phyloP scores from a whole-genome alignment of 2,888 invertebrate genomes.

The Diadegma fenestrale region DNA sequence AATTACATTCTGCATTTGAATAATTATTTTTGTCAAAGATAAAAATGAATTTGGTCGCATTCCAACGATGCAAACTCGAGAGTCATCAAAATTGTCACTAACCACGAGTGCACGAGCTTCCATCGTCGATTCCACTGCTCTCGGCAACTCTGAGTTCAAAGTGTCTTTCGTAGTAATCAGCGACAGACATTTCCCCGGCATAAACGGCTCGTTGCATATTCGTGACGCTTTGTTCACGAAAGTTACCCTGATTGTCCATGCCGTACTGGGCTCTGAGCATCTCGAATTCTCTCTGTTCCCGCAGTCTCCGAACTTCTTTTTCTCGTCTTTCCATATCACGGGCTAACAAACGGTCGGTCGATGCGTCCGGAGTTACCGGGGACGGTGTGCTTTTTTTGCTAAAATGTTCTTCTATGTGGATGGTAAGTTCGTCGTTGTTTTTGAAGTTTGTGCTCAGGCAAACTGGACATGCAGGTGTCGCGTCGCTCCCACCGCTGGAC shows the following conservation, averaged over 20 bases:
- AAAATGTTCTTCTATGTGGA: slow-evolving; percentile 94
- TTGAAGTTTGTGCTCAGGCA: slow-evolving; percentile 84
- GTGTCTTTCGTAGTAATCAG: slow-evolving; percentile 94
- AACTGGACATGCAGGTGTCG: slow-evolving; percentile 84
- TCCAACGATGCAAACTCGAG: too few species aligned
- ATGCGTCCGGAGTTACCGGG: slow-evolving; percentile 84
- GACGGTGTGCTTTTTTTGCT: slow-evolving; percentile 84
- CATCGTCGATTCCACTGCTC: slow-evolving; percentile 92
- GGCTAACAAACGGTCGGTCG: slow-evolving; percentile 86
- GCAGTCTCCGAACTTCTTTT: slow-evolving; percentile 89
- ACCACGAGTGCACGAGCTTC: slow-evolving; percentile 93
- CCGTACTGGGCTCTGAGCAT: slow-evolving; percentile 93
- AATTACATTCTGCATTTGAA: too few species aligned
- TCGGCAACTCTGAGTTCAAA: slow-evolving; percentile 91
- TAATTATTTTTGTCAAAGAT: too few species aligned
- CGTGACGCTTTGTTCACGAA: slow-evolving; percentile 91
- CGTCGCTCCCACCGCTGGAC: slow-evolving; percentile 80
- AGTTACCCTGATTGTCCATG: slow-evolving; percentile 95
- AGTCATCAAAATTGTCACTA: slow-evolving; percentile 71
- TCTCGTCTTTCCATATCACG: slow-evolving; percentile 87
- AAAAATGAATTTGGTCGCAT: too few species aligned
- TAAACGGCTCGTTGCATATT: slow-evolving; percentile 94
- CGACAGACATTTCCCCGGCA: slow-evolving; percentile 93
- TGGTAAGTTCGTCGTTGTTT: slow-evolving; percentile 87
- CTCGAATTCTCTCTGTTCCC: slow-evolving; percentile 93